These are phyloP conservation scores for Acheta domesticus DNA, from an alignment of 2,888 invertebrate species.

Conservation along the genomic window DNA sequence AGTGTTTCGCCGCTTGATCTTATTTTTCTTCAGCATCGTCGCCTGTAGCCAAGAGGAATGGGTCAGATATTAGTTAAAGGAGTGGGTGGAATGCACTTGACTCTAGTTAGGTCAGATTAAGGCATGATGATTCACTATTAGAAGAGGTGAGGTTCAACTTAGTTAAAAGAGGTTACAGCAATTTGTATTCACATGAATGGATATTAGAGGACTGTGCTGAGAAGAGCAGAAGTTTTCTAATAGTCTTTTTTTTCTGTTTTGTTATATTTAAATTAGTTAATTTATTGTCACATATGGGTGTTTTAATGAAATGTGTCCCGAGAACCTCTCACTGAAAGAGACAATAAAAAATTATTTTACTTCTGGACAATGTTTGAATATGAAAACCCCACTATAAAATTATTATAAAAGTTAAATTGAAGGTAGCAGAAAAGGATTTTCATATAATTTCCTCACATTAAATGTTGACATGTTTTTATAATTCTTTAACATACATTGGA, in stretches of 20 bases:
- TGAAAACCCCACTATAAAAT: background rate
- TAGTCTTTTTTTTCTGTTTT: too few species aligned
- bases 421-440: background rate
- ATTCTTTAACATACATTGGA: background rate
- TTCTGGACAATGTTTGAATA: background rate
- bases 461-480: background rate
- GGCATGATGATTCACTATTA: background rate
- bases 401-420: background rate
- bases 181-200: background rate
- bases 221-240: background rate
- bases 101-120: background rate
- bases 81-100: conserved; percentile 28
- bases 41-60: conserved; percentile 63
- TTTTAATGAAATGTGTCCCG: too few species aligned
- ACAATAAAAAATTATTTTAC: too few species aligned
- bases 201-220: background rate
- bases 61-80: conserved; percentile 46
- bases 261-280: too few species aligned
- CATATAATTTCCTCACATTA: background rate
- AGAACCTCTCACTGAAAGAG: too few species aligned
- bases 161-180: background rate
- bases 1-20: conserved; percentile 92
- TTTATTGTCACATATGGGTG: too few species aligned
- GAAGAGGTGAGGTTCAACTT: background rate
- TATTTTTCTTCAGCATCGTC: conserved; percentile 99